Base-by-base conservation (phyloP, 2,888 invertebrate genomes). In the Thera obeliscata region DNA sequence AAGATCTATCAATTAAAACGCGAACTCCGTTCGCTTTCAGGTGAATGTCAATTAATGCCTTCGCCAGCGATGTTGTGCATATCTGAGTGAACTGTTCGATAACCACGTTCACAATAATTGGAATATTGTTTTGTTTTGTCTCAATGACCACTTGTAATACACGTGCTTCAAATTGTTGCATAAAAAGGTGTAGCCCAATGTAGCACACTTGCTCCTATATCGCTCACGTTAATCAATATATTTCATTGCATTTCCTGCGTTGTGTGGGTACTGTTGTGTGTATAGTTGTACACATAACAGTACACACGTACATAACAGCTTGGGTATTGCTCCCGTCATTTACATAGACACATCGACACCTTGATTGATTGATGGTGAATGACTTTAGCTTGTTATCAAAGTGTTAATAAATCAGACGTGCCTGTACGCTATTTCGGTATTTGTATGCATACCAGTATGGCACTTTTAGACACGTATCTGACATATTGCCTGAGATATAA, bases 1-100 rank as follows among this genome's bases (percentile, higher is more conserved):
- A 86, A 22, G 85, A 88, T 89, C 85, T 87, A 88, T 90, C 87
- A 91, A 89, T 90, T 90, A 89, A 83, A 84, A 84, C 82, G 79
- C 81, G 81, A 87, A 89, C 86, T 87, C 85, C 81, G 86, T 87
- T 82, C 84, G 83, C 82, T 86, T 88, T 87, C 85, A 87, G 86
- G 83, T 88, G 82, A 87, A 87, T 83, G 87, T 87, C 90, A 88
- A 90, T 91, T 89, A 54, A 11, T 33, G 52, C 54, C 36, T 75
- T 79, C 74, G 81, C 74, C 77, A 77, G 72, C 74, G 70, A 76
- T 70, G 63, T 67, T 77, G 72, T 80, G 76, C 71, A 74, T 74
- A 71, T 74, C 73, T 76, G 76, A 71, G 73, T 74, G 75, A 77
- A 77, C 76, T 73, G 72, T 72, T 77, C 71, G 76, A 74, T 74